Conservation (phyloP, 2,888 invertebrate species). For the Siphlonurus alternatus region DNA sequence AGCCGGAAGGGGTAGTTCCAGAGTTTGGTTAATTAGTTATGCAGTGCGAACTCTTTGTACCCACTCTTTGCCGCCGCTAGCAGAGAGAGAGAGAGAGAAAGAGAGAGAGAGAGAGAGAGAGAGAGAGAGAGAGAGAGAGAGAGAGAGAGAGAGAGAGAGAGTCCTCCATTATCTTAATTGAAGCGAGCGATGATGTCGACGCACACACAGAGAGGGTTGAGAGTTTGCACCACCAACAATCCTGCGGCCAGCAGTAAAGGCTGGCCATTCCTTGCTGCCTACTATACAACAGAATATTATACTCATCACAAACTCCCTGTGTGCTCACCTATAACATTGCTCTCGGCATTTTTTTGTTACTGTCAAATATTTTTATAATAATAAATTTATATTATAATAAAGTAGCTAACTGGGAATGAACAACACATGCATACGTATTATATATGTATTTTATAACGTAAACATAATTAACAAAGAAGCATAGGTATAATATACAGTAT, state of each 20-base stretch:
- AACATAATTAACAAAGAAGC: too few species aligned
- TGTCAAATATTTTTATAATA: too few species aligned
- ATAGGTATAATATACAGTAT: too few species aligned
- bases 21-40: neutral
- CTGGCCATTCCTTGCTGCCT: too few species aligned
- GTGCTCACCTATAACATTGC: too few species aligned
- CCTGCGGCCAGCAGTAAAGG: neutral
- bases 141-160: neutral
- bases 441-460: too few species aligned
- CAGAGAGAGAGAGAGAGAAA: neutral
- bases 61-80: neutral
- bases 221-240: neutral
- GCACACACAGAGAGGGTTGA: neutral
- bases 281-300: too few species aligned
- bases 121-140: neutral
- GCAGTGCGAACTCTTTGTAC: neutral
- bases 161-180: constrained; percentile 1
- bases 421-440: too few species aligned
- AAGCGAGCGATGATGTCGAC: neutral
- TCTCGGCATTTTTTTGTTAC: too few species aligned
- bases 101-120: neutral
- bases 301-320: too few species aligned
- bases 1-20: neutral
- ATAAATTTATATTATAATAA: too few species aligned
- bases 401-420: too few species aligned